Base-by-base conservation (phyloP, 2,888 invertebrate genomes). In the Drosophila sordidapex region DNA sequence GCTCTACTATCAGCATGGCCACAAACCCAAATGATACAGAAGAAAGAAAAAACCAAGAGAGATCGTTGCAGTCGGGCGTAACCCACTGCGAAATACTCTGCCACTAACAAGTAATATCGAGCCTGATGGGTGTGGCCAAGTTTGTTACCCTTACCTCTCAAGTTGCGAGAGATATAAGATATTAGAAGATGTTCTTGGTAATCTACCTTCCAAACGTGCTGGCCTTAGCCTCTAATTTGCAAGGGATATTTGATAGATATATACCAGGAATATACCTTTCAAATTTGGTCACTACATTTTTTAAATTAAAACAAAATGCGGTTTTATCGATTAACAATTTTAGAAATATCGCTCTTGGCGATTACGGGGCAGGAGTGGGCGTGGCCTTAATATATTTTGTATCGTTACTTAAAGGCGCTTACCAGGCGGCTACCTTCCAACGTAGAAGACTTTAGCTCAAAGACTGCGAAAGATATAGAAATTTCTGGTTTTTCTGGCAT, bases 11-110 rank as follows among this genome's bases (percentile, higher is more conserved):
- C 46, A 27, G 36, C 38, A 61, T 53, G 67, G 51, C 53, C 64
- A 72, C 71, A 56, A 69, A 57, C 57, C 59, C 62, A 61, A 84
- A 73, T 82, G 82, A 15, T 25, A 25, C 21, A 15, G 18, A 46
- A 15, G 1, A 21, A 46, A 4, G 6, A 8, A 8, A 46, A 25
- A 25, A 46, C 8, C 15, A 25, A 15, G 15, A 25, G 15, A 46
- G 15, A 46, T 46, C 46, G 4, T 15, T 25, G 2, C 25, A 46
- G 21, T 15, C 7, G 21, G 43, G 43, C 21, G 21, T 21, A 11
- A 21, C 43, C 2, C 2, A 25, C 25, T 46, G 46, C 15, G 4
- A 25, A 8, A 46, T 46, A 15, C 8, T 8, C 46, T 46, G 21
- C 13, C 13, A 21, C 21, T 21, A 7, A 4, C 7, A 21, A 21